Conservation (phyloP, 1,140 invertebrate genomes). For the Varroa destructor region DNA sequence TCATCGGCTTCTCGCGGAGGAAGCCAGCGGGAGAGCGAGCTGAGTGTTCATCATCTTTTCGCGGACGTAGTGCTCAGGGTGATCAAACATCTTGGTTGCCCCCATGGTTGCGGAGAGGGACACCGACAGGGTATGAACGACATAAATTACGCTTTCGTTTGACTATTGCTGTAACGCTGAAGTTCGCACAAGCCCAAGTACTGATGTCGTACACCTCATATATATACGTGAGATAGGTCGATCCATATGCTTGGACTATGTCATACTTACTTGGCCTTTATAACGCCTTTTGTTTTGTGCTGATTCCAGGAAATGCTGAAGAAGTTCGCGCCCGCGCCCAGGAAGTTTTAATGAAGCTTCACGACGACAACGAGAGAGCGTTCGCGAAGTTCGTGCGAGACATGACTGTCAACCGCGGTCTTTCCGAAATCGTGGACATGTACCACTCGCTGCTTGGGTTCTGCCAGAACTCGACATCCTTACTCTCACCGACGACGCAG, state of each 20-base stretch:
- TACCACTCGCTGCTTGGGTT: slow-evolving; percentile 89
- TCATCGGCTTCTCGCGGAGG: slow-evolving; percentile 25
- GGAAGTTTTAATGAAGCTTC: slow-evolving; percentile 33
- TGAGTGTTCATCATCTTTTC: slow-evolving; percentile 42
- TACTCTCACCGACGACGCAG: slow-evolving; percentile 65
- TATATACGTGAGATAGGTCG: too few relatives aligned
- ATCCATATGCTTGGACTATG: not conserved
- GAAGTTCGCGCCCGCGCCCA: slow-evolving; percentile 33
- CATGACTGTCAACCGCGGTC: slow-evolving; percentile 58
- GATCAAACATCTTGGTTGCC: slow-evolving; percentile 79
- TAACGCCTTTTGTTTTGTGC: slow-evolving; percentile 29
- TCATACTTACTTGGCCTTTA: not conserved
- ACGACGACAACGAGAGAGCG: slow-evolving; percentile 34
- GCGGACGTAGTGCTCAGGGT: slow-evolving; percentile 51
- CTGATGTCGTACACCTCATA: too few relatives aligned
- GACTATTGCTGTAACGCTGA: too few relatives aligned
- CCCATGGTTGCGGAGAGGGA: slow-evolving; percentile 69
- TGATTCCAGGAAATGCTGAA: slow-evolving; percentile 36
- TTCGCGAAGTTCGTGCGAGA: slow-evolving; percentile 59
- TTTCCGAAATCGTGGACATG: slow-evolving; percentile 76
- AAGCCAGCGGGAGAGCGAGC: slow-evolving; percentile 34
- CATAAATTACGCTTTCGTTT: not conserved
- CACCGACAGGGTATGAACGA: slow-evolving; percentile 47
- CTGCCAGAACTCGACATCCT: slow-evolving; percentile 71
- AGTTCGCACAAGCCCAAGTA: too few relatives aligned